phyloP scores from a whole-genome alignment of 2,888 invertebrate species.

The Opisthograptis luteolata region DNA sequence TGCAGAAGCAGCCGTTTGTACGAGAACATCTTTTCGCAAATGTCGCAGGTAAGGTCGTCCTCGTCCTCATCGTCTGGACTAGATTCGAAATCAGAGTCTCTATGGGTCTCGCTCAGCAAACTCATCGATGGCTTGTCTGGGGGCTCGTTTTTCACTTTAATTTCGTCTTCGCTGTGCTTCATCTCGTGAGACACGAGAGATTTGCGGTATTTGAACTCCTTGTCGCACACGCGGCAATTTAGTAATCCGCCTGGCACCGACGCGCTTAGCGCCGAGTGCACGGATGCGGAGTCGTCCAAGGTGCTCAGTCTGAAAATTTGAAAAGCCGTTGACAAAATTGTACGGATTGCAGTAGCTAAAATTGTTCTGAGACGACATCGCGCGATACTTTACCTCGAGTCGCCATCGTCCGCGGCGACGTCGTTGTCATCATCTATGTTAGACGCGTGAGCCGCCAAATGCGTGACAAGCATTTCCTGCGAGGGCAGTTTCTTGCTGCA shows the following conservation, averaged over 20 bases:
- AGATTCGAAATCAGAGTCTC: conserved; percentile 61
- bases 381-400: conserved; percentile 54
- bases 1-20: conserved; percentile 70
- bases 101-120: conserved; percentile 48
- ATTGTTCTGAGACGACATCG: not conserved
- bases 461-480: conserved; percentile 68
- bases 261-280: conserved; percentile 53
- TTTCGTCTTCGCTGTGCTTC: conserved; percentile 49
- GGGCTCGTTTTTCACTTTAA: conserved; percentile 59
- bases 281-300: conserved; percentile 56
- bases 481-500: conserved; percentile 63
- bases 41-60: conserved; percentile 76
- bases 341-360: no score
- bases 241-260: conserved; percentile 43
- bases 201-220: conserved; percentile 72
- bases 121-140: conserved; percentile 50
- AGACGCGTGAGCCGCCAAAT: conserved; percentile 73
- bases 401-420: conserved; percentile 47
- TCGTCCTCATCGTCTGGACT: conserved; percentile 72
- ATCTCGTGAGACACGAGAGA: conserved; percentile 54
- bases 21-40: conserved; percentile 79
- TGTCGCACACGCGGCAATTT: conserved; percentile 66
- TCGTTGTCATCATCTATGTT: conserved; percentile 56
- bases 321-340: not conserved
- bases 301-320: conserved; percentile 58